Conservation (phyloP, 1,140 invertebrate genomes). For the Conopomorpha cramerella region DNA sequence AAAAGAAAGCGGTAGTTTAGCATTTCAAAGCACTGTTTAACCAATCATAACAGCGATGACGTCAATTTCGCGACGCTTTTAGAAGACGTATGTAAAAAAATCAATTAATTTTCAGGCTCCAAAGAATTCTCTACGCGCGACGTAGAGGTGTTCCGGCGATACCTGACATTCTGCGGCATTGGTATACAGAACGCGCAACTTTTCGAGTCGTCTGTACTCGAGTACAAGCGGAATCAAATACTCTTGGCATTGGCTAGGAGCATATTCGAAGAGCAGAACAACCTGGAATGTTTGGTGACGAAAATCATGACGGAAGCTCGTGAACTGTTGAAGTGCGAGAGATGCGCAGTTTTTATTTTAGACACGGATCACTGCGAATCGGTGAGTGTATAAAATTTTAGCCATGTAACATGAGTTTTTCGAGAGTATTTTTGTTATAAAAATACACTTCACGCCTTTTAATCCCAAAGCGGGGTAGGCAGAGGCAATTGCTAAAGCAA, state of each 20-base stretch:
- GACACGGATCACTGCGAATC: slow-evolving; percentile 85
- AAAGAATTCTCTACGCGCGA: slow-evolving; percentile 88
- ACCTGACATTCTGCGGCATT: slow-evolving; percentile 95
- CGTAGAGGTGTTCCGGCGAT: slow-evolving; percentile 84
- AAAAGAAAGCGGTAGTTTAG: too few species aligned
- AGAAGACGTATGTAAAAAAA: too few species aligned
- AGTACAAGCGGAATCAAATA: slow-evolving; percentile 93
- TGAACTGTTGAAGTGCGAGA: slow-evolving; percentile 89
- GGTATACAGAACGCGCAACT: slow-evolving; percentile 96
- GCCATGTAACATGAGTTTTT: too few species aligned
- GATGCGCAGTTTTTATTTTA: slow-evolving; percentile 87
- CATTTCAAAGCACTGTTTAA: too few species aligned
- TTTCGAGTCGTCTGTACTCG: slow-evolving; percentile 91
- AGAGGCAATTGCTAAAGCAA: too few species aligned
- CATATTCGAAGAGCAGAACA: slow-evolving; percentile 92
- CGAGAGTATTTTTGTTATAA: too few species aligned
- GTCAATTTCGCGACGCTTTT: too few species aligned
- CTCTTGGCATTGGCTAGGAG: slow-evolving; percentile 83
- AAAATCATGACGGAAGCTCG: slow-evolving; percentile 97
- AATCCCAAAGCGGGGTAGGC: too few species aligned
- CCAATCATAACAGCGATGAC: too few species aligned
- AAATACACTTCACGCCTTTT: too few species aligned
- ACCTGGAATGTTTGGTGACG: slow-evolving; percentile 89
- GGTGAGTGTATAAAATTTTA: slow-evolving; percentile 73
- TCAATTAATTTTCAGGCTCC: slow-evolving; percentile 64